Base-by-base conservation (phyloP, 1,140 invertebrate species). In the Microplitis mediator region DNA sequence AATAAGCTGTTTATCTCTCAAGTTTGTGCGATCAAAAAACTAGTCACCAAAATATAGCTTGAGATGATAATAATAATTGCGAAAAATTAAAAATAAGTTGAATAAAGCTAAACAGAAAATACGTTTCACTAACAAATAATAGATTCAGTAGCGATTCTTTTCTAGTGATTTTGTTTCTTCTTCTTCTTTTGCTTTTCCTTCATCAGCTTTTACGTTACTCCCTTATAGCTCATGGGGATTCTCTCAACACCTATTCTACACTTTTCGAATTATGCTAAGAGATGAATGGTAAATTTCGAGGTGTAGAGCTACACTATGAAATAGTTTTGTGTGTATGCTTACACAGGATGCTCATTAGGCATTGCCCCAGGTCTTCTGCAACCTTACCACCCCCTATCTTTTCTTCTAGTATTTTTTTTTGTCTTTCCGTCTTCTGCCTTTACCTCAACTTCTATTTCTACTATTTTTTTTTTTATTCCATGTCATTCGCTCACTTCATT, bases 281-380 rank as follows among this genome's bases (percentile, higher is more conserved):
- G 39, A 45, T 45, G 39, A 11, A 45, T 23, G 23, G 23, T 23
- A 23, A 23, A 23, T n/a, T 16, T 62, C 60, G 60, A 8, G 60
- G 13, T 62, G 31, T 32, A 62, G 60, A 62, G 34, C 34, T 16
- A 32, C 9, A 6, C 5, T 9, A 4, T 45, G 39, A 45, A 45
- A 45, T 6, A 11, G 39, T 6, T 6, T 45, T 45, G 39, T 11
- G 13, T 62, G 62, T 13, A 64, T 64, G 62, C 62, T 11, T n/a
- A 23, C 35, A 32, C 58, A 64, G 62, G 62, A 64, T 64, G 62
- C 62, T 64, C 62, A 64, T 64, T 64, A 64, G 62, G 62, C 62
- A 64, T 45, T 14, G 62, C 62, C 62, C 36, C 34, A 64, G 62
- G 62, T 64, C 62, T 58, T 58, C 56, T 16, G 16, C 14, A 31